Conservation (phyloP, 2,888 invertebrate species). For the Meganola albula region DNA sequence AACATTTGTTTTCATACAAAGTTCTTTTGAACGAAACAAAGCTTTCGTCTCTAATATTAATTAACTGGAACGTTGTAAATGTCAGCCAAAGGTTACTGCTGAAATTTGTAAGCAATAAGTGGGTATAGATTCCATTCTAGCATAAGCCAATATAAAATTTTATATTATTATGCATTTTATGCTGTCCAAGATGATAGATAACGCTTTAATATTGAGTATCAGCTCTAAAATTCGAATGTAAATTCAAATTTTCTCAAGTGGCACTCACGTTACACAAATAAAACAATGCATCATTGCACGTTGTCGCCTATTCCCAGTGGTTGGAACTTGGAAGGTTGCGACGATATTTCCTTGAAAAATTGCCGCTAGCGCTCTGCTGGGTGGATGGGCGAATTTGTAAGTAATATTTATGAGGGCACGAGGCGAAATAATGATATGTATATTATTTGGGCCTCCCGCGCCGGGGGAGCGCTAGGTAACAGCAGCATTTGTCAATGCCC, state of each 20-base stretch:
- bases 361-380: conserved; percentile 40
- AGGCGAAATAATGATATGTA: conserved; percentile 69
- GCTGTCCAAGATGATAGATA: no score
- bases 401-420: conserved; percentile 66
- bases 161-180: no score
- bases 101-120: no score
- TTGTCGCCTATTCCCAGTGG: conserved; percentile 34
- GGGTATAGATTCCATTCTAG: no score
- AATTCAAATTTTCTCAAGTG: conserved; percentile 22
- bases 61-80: no score
- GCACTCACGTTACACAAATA: conserved; percentile 24
- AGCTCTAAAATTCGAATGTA: conserved; percentile 2
- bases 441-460: conserved; percentile 61
- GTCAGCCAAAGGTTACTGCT: no score
- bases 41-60: no score
- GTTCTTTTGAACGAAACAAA: no score
- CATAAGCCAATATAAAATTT: no score
- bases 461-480: conserved; percentile 43
- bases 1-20: no score
- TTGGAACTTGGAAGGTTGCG: conserved; percentile 31
- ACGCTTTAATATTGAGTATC: conserved; percentile 6
- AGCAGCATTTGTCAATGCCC: conserved; percentile 67
- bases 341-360: conserved; percentile 60
- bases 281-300: conserved; percentile 40
- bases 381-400: conserved; percentile 58